phyloP scores from a whole-genome alignment of 2,888 invertebrate species.

The Lobophora halterata region DNA sequence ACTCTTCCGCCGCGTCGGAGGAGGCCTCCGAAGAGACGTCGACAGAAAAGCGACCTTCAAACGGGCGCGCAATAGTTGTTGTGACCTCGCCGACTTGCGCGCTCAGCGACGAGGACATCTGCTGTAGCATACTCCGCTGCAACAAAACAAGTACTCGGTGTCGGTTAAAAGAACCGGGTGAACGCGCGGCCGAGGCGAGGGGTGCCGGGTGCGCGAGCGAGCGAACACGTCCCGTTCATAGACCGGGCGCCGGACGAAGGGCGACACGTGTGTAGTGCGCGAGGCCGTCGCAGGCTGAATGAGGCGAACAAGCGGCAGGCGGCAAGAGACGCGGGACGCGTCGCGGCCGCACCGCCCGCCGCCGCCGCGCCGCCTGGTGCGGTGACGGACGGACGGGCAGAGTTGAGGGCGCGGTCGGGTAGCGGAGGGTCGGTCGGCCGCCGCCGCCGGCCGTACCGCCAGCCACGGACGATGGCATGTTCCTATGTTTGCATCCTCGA shows the following conservation, averaged over 20 bases:
- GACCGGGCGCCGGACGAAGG: slow-evolving; percentile 43
- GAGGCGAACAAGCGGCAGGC: slow-evolving; percentile 47
- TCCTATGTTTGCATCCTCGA: slow-evolving; percentile 59
- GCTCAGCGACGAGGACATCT: slow-evolving; percentile 74
- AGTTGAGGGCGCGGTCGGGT: slow-evolving; percentile 65
- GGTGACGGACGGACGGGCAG: too few species aligned
- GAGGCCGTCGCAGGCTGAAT: slow-evolving; percentile 75
- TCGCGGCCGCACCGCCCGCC: slow-evolving; percentile 54
- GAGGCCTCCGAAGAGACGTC: slow-evolving; percentile 76
- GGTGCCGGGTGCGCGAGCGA: slow-evolving; percentile 42
- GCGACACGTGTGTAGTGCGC: slow-evolving; percentile 69
- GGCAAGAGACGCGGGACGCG: slow-evolving; percentile 53
- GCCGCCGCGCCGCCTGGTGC: too few species aligned
- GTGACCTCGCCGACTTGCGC: slow-evolving; percentile 76
- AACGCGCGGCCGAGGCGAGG: slow-evolving; percentile 44
- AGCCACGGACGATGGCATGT: slow-evolving; percentile 46
- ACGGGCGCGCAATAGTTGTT: slow-evolving; percentile 61
- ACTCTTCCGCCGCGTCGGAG: slow-evolving; percentile 69
- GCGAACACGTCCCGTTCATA: too few species aligned
- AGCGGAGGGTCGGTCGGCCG: slow-evolving; percentile 54
- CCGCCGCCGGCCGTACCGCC: slow-evolving; percentile 4
- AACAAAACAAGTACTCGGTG: slow-evolving; percentile 75
- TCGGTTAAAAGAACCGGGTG: slow-evolving; percentile 71
- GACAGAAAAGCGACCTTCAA: slow-evolving; percentile 65
- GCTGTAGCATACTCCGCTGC: slow-evolving; percentile 79